Percentiles rank a stretch among this genome's conserved stretches.
These are phyloP conservation scores for Bryconaethiops microstoma DNA, from an alignment of 2,797 vertebrate species.

Conservation along the genomic window DNA sequence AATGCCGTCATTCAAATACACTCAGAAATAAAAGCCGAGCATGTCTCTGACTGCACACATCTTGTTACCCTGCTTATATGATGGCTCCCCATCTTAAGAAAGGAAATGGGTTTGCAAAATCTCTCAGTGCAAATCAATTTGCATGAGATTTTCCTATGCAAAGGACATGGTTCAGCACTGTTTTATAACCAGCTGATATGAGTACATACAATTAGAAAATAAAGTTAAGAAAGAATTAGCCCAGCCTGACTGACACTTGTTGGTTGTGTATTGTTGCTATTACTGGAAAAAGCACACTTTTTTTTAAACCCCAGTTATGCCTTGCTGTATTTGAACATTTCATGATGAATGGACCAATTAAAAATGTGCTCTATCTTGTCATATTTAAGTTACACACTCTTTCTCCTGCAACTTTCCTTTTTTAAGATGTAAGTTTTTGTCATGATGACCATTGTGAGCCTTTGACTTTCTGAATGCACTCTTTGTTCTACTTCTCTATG, in stretches of 20 bases:
- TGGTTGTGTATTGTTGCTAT: too few relatives aligned
- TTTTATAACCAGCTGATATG: neutral
- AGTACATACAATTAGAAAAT: neutral
- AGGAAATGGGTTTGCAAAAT: neutral
- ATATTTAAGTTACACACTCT: too few relatives aligned
- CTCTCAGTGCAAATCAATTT: neutral
- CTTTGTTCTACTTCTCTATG: constrained; percentile 43
- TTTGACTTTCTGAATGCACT: constrained; percentile 7
- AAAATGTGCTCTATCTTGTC: too few relatives aligned
- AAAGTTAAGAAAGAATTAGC: neutral
- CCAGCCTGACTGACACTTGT: too few relatives aligned
- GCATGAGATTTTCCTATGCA: constrained; percentile 30
- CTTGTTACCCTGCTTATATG: neutral
- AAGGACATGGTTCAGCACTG: neutral
- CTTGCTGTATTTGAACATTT: too few relatives aligned
- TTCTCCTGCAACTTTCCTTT: neutral
- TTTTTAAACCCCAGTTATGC: too few relatives aligned
- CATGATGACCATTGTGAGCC: neutral
- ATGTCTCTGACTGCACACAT: neutral
- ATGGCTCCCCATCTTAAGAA: neutral
- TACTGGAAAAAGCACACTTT: too few relatives aligned
- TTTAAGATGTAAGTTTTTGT: neutral
- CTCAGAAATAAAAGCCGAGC: neutral
- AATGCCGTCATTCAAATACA: neutral
- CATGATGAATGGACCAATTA: too few relatives aligned